phyloP scores from a whole-genome alignment of 2,113 vertebrate species.

The Ammodramus savannarum region DNA sequence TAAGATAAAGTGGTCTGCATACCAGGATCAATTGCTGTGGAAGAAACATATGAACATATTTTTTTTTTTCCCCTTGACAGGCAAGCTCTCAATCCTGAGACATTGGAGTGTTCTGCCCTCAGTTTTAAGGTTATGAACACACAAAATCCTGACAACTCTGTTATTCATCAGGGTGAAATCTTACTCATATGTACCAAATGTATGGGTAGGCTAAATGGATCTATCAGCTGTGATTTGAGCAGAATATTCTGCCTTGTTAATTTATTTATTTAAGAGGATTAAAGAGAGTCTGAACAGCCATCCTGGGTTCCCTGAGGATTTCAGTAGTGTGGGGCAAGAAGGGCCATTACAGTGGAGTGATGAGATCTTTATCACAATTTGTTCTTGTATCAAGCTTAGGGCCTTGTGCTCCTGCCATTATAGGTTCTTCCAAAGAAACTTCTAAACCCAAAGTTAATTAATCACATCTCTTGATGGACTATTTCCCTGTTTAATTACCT shows the following conservation, averaged over 20 bases:
- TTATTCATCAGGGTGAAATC: background rate
- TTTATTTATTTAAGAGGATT: constrained; percentile 31
- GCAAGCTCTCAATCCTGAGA: background rate
- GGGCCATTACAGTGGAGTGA: background rate
- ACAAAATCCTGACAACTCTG: background rate
- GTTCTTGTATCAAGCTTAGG: background rate
- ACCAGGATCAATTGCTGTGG: background rate
- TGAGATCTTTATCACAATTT: background rate
- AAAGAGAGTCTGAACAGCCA: background rate
- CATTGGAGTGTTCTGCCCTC: background rate
- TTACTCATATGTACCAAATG: background rate
- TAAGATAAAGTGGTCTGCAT: background rate
- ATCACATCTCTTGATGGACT: background rate
- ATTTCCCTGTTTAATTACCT: background rate
- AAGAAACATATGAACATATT: background rate
- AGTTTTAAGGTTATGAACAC: constrained; percentile 16
- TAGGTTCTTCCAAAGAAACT: background rate
- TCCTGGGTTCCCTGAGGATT: background rate
- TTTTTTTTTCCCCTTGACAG: background rate
- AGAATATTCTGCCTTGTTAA: background rate
- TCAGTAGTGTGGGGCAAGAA: background rate
- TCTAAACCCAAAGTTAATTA: background rate
- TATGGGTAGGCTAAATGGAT: background rate
- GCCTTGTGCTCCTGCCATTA: accelerated
- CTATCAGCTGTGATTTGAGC: background rate